phyloP scores from a whole-genome alignment of 2,888 invertebrate genomes.

The Globia sparganii region DNA sequence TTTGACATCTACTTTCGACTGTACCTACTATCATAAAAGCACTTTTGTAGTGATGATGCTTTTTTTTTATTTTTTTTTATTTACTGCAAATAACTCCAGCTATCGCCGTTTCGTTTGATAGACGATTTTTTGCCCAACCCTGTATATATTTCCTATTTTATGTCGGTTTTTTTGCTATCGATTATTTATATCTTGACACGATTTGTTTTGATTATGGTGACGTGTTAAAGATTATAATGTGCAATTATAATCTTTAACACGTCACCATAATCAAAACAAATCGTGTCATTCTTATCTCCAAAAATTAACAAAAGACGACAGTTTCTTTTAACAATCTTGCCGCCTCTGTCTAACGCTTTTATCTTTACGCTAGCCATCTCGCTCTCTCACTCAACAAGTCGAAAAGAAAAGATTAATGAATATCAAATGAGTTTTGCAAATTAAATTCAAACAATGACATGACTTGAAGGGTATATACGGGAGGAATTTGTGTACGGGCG shows the following conservation, averaged over 20 bases:
- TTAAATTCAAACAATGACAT: constrained; percentile 74
- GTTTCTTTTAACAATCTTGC: not conserved
- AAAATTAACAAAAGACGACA: not conserved
- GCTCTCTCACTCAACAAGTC: constrained; percentile 64
- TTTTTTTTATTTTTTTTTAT: too few species aligned
- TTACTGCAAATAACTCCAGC: too few species aligned
- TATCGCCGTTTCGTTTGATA: too few species aligned
- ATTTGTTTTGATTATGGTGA: too few species aligned
- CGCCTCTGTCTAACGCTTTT: constrained; percentile 2
- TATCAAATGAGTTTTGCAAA: constrained; percentile 74
- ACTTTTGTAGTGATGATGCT: too few species aligned
- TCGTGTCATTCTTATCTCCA: not conserved
- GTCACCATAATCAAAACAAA: constrained; percentile 48
- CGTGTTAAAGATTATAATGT: too few species aligned
- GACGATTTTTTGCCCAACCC: too few species aligned
- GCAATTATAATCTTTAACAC: not conserved
- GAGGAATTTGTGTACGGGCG: rapidly evolving
- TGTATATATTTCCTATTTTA: too few species aligned
- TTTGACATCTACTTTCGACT: too few species aligned
- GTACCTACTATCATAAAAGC: too few species aligned
- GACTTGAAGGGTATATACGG: constrained; percentile 38
- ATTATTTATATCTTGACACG: too few species aligned
- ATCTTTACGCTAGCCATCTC: not conserved
- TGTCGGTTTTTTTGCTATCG: too few species aligned
- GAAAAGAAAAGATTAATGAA: constrained; percentile 75